Conservation (phyloP, 2,888 invertebrate genomes). For the Hyles lineata region DNA sequence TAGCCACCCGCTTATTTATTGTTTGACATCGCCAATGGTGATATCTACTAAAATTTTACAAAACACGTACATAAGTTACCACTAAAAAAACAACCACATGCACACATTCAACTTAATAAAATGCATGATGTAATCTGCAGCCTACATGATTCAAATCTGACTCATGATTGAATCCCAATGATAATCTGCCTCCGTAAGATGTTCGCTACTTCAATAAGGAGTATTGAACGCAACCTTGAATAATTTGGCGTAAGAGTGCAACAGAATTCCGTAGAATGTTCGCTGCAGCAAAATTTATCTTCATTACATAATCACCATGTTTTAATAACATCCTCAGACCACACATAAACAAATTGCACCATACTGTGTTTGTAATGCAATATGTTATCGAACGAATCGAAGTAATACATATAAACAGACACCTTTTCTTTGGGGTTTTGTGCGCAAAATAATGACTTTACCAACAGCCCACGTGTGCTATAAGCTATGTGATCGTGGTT, state of each 20-base stretch:
- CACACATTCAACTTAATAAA: no score
- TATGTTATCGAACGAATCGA: not conserved
- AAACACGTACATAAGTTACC: no score
- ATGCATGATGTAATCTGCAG: no score
- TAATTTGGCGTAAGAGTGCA: not conserved
- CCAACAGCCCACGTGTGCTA: no score
- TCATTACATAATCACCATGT: conserved; percentile 4
- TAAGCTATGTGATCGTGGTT: no score
- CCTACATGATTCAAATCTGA: no score
- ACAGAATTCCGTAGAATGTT: conserved; percentile 3
- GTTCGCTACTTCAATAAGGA: not conserved
- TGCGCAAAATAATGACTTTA: no score
- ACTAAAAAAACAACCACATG: no score
- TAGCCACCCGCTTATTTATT: no score
- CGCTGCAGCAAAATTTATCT: conserved; percentile 1
- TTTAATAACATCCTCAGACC: not conserved
- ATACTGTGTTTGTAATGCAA: conserved; percentile 6
- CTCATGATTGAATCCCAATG: not conserved
- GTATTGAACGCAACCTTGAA: not conserved
- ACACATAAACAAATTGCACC: not conserved
- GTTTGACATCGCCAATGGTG: no score
- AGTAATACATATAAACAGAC: not conserved
- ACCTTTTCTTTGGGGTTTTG: no score
- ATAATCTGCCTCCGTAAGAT: not conserved
- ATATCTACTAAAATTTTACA: no score